Percentiles rank a stretch among this genome's conserved stretches.
phyloP scores from a whole-genome alignment of 2,113 vertebrate genomes.

The Podiceps cristatus region DNA sequence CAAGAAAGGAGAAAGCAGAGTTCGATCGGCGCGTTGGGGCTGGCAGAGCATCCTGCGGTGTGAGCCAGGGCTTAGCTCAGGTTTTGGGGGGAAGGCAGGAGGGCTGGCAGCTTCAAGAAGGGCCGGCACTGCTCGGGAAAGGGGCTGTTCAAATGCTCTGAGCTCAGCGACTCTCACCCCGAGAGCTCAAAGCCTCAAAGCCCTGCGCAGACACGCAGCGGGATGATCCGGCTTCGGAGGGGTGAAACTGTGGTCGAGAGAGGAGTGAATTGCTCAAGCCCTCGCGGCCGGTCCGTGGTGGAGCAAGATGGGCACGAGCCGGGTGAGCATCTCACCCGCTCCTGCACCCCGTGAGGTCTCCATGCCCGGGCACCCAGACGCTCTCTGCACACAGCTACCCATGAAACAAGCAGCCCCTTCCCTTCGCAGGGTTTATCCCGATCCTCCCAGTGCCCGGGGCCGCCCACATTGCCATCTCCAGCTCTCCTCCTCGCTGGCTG shows the following conservation, averaged over 20 bases:
- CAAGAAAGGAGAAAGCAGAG: background rate
- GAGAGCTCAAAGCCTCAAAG: background rate
- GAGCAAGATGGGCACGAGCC: background rate
- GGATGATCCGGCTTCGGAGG: fast-evolving
- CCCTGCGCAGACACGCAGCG: fast-evolving
- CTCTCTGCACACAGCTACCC: background rate
- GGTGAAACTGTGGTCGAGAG: fast-evolving
- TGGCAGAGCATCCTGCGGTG: background rate
- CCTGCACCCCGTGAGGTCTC: fast-evolving
- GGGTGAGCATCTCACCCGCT: fast-evolving
- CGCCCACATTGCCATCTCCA: background rate
- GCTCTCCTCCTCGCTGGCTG: background rate
- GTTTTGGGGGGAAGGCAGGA: background rate
- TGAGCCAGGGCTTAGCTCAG: background rate
- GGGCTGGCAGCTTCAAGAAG: background rate
- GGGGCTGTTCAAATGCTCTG: fast-evolving
- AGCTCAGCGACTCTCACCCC: fast-evolving
- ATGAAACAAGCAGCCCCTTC: fast-evolving
- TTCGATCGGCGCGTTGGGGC: background rate
- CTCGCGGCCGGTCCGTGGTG: fast-evolving
- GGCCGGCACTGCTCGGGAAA: fast-evolving
- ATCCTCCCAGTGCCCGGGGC: fast-evolving
- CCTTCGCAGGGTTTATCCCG: background rate
- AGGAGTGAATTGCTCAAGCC: background rate
- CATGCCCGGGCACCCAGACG: fast-evolving